Evolutionary conservation across 2,888 invertebrate species (phyloP), one percentile per base, ranked within the genome.

Genomic region (Pyrrhia umbra): DNA sequence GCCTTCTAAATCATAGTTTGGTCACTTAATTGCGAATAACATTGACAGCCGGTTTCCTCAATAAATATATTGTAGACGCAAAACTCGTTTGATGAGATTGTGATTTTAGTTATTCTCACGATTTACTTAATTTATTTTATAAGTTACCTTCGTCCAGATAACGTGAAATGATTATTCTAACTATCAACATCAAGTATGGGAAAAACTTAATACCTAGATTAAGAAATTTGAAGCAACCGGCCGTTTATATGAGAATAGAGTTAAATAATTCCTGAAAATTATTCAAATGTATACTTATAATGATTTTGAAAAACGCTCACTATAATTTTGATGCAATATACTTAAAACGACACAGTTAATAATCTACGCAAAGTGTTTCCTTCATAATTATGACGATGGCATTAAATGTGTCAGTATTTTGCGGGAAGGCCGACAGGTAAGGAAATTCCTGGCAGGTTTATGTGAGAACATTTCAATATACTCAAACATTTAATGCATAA

Each of bases 271-370:
- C n/a, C 13, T 34, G 34, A n/a, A 34, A 34, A 34, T 34, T 5
- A 34, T 30, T 13, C n/a, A 34, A 34, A 34, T 34, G 2, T 34
- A 46, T 27, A 63, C 23, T 13, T 59, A 34, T 6, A 54, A 25
- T 43, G 23, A 16, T 50, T 25, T 49, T 45, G 49, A 18, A 18
- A 18, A 52, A 56, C 71, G 23, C n/a, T 39, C 56, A 46, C 49
- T 56, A 56, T 45, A 13, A 46, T 51, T 51, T 15, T 57, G 37
- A 10, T 50, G 23, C 10, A 57, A 43, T 37, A n/a, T 61, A 46
- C 6, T 54, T 50, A 45, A n/a, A 73, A n/a, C 50, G 50, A 73
- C 43, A 64, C 58, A 47, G n/a, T 25, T 69, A 15, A 54, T 49
- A 42, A 42, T 34, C 13, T 58, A 51, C 27, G 20, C 30, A 58